Base-by-base conservation (phyloP, 2,797 vertebrate species). In the Phataginus tetradactyla region DNA sequence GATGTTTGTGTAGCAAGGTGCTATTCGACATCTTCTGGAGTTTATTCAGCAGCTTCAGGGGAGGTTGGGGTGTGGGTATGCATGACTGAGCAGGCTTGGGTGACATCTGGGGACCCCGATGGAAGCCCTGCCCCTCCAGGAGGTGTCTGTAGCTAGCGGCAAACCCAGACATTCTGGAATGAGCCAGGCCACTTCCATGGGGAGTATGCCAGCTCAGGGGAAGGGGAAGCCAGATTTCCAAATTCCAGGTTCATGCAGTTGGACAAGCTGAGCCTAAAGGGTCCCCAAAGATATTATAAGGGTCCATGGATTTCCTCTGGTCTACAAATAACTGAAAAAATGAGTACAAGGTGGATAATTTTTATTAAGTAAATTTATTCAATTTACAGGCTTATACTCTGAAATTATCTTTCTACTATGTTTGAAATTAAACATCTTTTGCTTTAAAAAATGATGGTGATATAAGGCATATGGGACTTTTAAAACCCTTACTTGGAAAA, bases 381-480 rank as follows among this genome's bases (percentile, higher is more conserved):
- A 45, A 20, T 64, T 59, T 91, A 37, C 7, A 51, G 63, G 34
- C 78, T 81, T 91, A 75, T 59, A 55, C 83, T 85, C 72, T 72
- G 49, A 89, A 86, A 86, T 77, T 27, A 71, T 53, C 95, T 94
- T 77, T 57, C 85, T 83, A 86, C 61, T 86, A 39, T 59, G 32
- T 86, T 94, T 86, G 83, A 68, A 91, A 77, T 74, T 80, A 74
- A 94, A 85, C 18, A 81, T 53, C n/a, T 68, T 84, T 89, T 13
- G 4, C 39, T 68, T 86, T 32, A 12, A 63, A 75, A 66, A 55
- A 32, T 15, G 21, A 20, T 93, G 39, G 27, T 68, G 32, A 66
- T 71, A 72, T 53, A 89, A 75, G 21, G n/a, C 89, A 97, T 66
- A 78, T 72, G 71, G n/a, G 25, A 55, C 7, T 85, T 49, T 85